Evolutionary conservation across 2,888 invertebrate genomes (phyloP).

Genomic region (Dryocosmus kuriphilus): DNA sequence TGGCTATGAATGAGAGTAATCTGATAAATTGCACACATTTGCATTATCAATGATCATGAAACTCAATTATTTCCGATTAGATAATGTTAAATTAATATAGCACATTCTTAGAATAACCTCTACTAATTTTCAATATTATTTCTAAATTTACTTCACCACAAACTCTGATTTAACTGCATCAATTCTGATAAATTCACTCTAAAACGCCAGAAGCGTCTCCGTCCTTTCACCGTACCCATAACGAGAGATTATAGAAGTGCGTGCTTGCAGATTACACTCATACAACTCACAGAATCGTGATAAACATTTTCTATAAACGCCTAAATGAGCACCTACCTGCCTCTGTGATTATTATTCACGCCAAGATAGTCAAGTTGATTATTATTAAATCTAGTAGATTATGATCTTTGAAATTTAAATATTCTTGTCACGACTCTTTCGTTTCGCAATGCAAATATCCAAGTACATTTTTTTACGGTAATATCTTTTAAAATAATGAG

Average conservation of each 20-base stretch:
- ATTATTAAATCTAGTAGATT: conserved; percentile 7
- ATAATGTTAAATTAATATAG: neutral
- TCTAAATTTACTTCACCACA: neutral
- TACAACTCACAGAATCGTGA: neutral
- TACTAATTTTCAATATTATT: neutral
- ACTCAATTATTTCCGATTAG: neutral
- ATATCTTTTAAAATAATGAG: neutral
- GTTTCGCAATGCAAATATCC: neutral
- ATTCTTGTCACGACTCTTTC: neutral
- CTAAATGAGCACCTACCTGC: neutral
- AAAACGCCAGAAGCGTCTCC: conserved; percentile 34
- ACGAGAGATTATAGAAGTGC: conserved; percentile 24
- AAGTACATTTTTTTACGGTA: neutral
- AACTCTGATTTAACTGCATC: neutral
- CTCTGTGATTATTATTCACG: conserved; percentile 8
- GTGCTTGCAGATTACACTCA: neutral
- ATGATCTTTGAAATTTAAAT: neutral
- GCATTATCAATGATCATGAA: neutral
- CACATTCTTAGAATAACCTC: neutral
- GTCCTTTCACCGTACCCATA: conserved; percentile 15
- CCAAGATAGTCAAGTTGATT: neutral
- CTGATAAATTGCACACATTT: neutral
- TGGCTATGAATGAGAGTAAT: neutral
- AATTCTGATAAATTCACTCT: neutral
- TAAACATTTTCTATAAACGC: conserved; percentile 22